Conservation (phyloP, 2,888 invertebrate species). For the Coecobrya sp. region DNA sequence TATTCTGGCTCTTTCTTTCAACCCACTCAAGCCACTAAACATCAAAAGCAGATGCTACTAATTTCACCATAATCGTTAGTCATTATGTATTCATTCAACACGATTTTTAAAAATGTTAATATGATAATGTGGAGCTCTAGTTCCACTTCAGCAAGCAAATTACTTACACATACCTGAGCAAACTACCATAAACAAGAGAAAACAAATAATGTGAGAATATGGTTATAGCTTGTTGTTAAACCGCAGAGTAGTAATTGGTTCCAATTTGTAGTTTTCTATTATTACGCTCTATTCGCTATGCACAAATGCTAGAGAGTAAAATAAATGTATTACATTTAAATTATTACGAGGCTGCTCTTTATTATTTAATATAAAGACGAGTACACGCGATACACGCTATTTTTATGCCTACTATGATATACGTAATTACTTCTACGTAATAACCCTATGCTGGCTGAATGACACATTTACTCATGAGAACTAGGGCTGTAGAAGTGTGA, state of each 20-base stretch:
- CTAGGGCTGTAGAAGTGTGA: slow-evolving; percentile 51
- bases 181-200: not conserved
- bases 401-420: not conserved
- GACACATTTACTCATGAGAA: slow-evolving; percentile 63
- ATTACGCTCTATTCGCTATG: slow-evolving; percentile 35
- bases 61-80: not conserved
- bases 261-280: slow-evolving; percentile 35
- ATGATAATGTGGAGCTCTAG: slow-evolving; percentile 74
- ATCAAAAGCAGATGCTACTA: slow-evolving; percentile 39
- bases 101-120: slow-evolving; percentile 58
- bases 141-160: slow-evolving; percentile 70
- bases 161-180: slow-evolving; percentile 37
- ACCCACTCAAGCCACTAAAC: not conserved
- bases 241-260: slow-evolving; percentile 38
- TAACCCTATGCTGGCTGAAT: slow-evolving; percentile 4
- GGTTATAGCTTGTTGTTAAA: not conserved
- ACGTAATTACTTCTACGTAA: not conserved
- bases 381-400: not conserved
- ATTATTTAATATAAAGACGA: slow-evolving; percentile 19
- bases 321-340: slow-evolving; percentile 2
- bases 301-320: slow-evolving; percentile 14
- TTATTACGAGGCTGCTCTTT: too few species aligned
- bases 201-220: slow-evolving; percentile 28
- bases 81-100: slow-evolving; percentile 22
- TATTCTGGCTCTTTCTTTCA: not conserved